Conservation (phyloP, 2,888 invertebrate genomes). For the Andrena camellia region DNA sequence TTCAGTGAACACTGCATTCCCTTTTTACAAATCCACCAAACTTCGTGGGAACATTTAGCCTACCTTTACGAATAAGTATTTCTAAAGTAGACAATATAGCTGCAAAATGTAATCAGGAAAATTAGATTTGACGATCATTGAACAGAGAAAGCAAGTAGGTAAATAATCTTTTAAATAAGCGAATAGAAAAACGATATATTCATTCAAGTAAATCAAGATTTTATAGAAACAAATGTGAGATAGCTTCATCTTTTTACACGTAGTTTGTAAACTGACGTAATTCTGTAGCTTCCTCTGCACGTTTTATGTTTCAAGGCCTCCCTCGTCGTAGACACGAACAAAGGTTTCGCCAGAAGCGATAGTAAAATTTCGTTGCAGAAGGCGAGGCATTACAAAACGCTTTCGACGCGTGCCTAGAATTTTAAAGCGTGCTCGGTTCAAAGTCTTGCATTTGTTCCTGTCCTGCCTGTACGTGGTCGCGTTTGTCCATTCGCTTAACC, state of each 20-base stretch:
- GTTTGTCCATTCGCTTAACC: slow-evolving; percentile 11
- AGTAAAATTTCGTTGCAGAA: slow-evolving; percentile 26
- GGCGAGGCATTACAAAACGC: slow-evolving; percentile 31
- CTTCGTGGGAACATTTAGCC: background rate
- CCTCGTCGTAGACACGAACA: background rate
- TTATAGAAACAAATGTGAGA: too few relatives aligned
- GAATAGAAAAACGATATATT: too few relatives aligned
- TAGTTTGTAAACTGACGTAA: background rate
- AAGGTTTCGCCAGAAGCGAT: slow-evolving; percentile 23
- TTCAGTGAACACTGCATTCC: background rate
- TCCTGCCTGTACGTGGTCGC: slow-evolving; percentile 6
- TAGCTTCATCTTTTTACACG: background rate
- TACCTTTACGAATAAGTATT: background rate
- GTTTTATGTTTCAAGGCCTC: slow-evolving; percentile 23
- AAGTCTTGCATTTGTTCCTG: slow-evolving; percentile 12
- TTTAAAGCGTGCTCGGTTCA: background rate
- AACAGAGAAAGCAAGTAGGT: too few relatives aligned
- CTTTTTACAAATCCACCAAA: background rate
- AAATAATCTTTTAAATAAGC: too few relatives aligned
- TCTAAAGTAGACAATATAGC: too few relatives aligned
- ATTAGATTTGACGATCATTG: too few relatives aligned
- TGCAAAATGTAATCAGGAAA: too few relatives aligned
- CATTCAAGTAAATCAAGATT: too few relatives aligned
- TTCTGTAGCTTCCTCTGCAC: background rate
- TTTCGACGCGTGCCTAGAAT: slow-evolving; percentile 18